Evolutionary conservation across 2,797 vertebrate genomes (phyloP), one percentile per base, ranked within the genome.

Genomic region (Oophaga sylvatica): DNA sequence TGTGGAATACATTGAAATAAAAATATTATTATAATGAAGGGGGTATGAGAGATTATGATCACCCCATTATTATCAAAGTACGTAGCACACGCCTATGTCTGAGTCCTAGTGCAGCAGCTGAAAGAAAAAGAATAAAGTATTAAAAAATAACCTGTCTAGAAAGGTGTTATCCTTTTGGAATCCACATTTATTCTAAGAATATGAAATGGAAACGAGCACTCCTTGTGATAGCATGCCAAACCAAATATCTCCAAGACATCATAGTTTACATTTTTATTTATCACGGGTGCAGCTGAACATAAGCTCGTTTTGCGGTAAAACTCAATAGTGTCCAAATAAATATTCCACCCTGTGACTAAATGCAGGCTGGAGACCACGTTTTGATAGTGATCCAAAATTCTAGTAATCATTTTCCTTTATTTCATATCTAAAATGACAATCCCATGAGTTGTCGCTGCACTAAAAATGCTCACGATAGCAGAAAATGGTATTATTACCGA

Each of bases 391-490:
- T 76, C 83, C 71, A 77, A 84, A 63, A 53, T 17, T 29, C 22
- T 65, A 12, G 10, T n/a, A 57, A 68, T 78, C 19, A 79, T n/a
- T 63, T 70, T 3, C 48, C 22, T 81, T 63, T 87, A 81, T 87
- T 81, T 80, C n/a, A 81, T 56, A 31, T 73, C 6, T 81, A 87
- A 87, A 76, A 60, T 71, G 65, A 68, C 65, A 86, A n/a, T 80
- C 45, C 29, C 29, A 26, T 22, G 45, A 87, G 57, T 82, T 45
- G 62, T 48, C 45, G 15, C 48, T 57, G 53, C 41, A 59, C 16
- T 78, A 82, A 83, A 81, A 81, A 56, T 76, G 80, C 86, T 87
- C 56, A 65, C 70, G 35, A 73, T 71, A 9, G 57, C 56, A 22
- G 70, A 63, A 80, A 60, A 17, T 15, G 20, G 19, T 41, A 57